Conservation (phyloP, 2,797 vertebrate species). For the Crenuchus spilurus region DNA sequence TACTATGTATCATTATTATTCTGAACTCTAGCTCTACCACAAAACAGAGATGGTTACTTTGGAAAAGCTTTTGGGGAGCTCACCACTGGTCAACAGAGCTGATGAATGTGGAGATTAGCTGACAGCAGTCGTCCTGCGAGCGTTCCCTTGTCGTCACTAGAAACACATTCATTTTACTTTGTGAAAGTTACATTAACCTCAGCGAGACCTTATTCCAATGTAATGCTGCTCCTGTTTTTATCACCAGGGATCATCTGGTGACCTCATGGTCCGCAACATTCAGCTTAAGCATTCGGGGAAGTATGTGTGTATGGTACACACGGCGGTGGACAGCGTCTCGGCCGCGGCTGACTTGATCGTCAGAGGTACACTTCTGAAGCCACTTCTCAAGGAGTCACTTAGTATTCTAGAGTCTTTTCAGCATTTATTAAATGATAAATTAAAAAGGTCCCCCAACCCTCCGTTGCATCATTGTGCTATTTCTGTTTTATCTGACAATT, state of each 20-base stretch:
- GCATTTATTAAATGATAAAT: slow-evolving; percentile 49
- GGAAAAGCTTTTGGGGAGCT: background rate
- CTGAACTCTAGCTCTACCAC: background rate
- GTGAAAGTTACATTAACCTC: slow-evolving; percentile 12
- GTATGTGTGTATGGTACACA: slow-evolving; percentile 85
- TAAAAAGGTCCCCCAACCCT: slow-evolving; percentile 28
- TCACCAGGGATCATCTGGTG: slow-evolving; percentile 84
- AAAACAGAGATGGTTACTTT: background rate
- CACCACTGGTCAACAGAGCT: background rate
- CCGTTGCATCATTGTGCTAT: slow-evolving; percentile 13
- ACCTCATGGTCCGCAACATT: slow-evolving; percentile 91
- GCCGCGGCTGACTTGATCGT: slow-evolving; percentile 84
- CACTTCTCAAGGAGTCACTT: slow-evolving; percentile 19
- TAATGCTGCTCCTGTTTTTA: slow-evolving; percentile 23
- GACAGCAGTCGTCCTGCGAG: background rate
- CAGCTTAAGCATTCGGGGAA: slow-evolving; percentile 88
- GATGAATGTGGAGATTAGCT: background rate
- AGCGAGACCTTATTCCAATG: background rate
- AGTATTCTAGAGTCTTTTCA: slow-evolving; percentile 46
- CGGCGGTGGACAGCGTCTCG: slow-evolving; percentile 83
- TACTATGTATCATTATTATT: background rate
- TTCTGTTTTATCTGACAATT: slow-evolving; percentile 48
- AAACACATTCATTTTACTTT: background rate
- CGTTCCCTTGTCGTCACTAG: background rate
- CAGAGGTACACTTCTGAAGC: slow-evolving; percentile 83